A percentile compares a stretch with the other conserved stretches of the same genome.
phyloP scores from a whole-genome alignment of 2,888 invertebrate genomes.

The Nycteola revayana region DNA sequence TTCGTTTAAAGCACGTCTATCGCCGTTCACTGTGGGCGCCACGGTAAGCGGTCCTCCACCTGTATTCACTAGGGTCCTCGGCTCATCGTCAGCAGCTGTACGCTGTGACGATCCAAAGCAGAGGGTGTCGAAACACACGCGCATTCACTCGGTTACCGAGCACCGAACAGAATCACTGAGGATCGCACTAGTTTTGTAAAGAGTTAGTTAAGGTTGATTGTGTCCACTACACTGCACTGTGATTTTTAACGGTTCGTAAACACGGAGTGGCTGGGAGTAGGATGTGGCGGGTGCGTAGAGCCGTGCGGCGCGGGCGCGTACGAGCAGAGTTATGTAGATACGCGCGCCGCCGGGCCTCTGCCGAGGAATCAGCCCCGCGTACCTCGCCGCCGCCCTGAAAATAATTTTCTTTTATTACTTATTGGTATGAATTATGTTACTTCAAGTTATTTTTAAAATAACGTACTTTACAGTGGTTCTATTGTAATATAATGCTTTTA shows the following conservation, averaged over 20 bases:
- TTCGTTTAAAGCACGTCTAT: conserved; percentile 75
- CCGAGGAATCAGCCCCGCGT: conserved; percentile 68
- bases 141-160: conserved; percentile 89
- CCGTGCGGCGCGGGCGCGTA: conserved; percentile 75
- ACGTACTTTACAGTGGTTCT: no score
- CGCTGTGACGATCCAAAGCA: conserved; percentile 95
- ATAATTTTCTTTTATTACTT: conserved; percentile 27
- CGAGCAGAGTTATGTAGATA: conserved; percentile 63
- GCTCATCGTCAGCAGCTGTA: conserved; percentile 89
- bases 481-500: no score
- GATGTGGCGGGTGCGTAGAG: conserved; percentile 57
- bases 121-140: conserved; percentile 94
- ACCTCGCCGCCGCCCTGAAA: conserved; percentile 74
- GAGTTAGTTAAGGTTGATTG: conserved; percentile 37
- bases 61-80: conserved; percentile 77
- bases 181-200: conserved; percentile 60
- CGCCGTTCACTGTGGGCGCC: conserved; percentile 77
- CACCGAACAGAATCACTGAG: conserved; percentile 69
- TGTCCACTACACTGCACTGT: conserved; percentile 49
- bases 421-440: conserved; percentile 3
- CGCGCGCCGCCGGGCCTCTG: conserved; percentile 53
- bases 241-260: conserved; percentile 40
- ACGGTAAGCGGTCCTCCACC: conserved; percentile 76
- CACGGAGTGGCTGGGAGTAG: conserved; percentile 53
- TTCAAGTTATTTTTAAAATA: no score